A percentile compares a stretch with the other conserved stretches of the same genome.
These are phyloP conservation scores for Eulemur rufifrons DNA, from an alignment of 2,113 vertebrate species.

Conservation along the genomic window DNA sequence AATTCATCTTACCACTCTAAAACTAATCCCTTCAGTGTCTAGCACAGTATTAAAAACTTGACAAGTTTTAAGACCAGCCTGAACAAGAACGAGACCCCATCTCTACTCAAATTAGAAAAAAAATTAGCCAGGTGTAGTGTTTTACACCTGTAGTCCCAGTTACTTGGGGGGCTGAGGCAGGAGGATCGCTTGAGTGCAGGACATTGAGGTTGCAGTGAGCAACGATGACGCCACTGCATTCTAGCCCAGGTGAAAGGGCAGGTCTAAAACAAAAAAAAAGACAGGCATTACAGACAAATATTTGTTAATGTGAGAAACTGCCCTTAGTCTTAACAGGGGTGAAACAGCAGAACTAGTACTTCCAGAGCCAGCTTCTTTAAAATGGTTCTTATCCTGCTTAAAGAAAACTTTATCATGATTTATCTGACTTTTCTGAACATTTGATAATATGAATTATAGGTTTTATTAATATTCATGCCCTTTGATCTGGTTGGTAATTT, in stretches of 20 bases:
- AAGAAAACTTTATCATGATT: neutral
- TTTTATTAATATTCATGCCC: neutral
- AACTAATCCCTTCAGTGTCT: neutral
- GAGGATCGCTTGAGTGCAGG: too few species aligned
- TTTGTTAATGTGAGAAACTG: neutral
- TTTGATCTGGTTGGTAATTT: neutral
- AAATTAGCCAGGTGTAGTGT: too few species aligned
- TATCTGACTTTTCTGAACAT: neutral
- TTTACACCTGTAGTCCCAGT: too few species aligned
- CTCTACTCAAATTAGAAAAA: too few species aligned
- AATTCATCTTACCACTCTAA: neutral
- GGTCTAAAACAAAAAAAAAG: too few species aligned
- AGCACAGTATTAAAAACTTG: neutral
- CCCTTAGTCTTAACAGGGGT: neutral
- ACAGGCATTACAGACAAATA: neutral
- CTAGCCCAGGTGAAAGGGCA: too few species aligned
- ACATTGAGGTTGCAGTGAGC: too few species aligned
- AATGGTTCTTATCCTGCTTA: neutral
- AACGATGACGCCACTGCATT: too few species aligned
- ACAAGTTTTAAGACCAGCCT: too few species aligned
- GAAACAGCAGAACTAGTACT: neutral
- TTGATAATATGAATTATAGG: neutral
- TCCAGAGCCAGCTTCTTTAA: neutral
- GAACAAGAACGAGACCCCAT: too few species aligned
- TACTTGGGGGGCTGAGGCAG: too few species aligned